Conservation (phyloP, 2,113 vertebrate species). For the Macrotis lagotis region DNA sequence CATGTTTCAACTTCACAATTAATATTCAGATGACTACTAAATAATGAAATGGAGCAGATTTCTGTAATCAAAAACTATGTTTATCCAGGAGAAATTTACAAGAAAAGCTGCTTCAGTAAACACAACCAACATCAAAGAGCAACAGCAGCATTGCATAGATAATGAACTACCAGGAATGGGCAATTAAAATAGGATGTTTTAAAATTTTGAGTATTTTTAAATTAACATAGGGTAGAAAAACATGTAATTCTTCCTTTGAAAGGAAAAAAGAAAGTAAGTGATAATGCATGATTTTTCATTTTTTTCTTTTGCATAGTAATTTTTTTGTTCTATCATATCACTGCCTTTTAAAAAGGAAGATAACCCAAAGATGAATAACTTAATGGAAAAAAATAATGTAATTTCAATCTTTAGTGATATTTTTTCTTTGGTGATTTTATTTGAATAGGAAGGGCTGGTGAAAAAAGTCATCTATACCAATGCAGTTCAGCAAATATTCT, state of each 20-base stretch:
- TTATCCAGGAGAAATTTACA: conserved; percentile 19
- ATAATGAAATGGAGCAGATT: not conserved
- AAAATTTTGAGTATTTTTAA: conserved; percentile 34
- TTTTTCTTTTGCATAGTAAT: not conserved
- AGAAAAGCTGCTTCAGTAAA: conserved; percentile 24
- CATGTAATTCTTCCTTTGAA: not conserved
- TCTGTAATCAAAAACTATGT: conserved; percentile 9
- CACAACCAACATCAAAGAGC: conserved; percentile 20
- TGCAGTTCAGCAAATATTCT: not conserved
- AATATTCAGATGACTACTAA: not conserved
- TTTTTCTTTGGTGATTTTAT: not conserved
- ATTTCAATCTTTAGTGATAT: not conserved
- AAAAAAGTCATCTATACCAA: not conserved
- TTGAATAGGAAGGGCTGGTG: not conserved
- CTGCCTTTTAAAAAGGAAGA: not conserved
- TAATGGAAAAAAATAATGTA: not conserved
- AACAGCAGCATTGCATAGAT: conserved; percentile 44
- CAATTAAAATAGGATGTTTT: not conserved
- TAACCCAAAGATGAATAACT: not conserved
- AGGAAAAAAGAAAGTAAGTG: not conserved
- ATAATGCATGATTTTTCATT: not conserved
- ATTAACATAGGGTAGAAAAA: not conserved
- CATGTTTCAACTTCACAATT: conserved; percentile 29
- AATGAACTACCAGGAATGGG: conserved; percentile 40
- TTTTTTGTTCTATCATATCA: not conserved